Percentiles rank a stretch among this genome's conserved stretches.
Conservation (phyloP, 2,113 vertebrate species). For the Turnix velox region DNA sequence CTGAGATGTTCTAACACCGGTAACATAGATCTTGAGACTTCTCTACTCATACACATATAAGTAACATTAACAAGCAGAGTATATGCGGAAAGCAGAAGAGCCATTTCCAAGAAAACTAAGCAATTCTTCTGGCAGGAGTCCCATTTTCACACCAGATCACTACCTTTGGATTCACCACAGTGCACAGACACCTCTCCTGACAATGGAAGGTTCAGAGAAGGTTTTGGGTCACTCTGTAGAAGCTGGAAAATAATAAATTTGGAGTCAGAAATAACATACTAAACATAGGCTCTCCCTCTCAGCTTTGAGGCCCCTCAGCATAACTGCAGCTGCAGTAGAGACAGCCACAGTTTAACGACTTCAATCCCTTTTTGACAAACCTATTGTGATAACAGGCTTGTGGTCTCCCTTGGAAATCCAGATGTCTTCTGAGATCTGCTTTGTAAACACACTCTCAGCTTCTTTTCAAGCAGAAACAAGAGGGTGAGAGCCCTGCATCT, state of each 20-base stretch:
- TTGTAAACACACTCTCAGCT: not conserved
- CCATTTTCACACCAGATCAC: not conserved
- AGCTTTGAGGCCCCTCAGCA: rapidly evolving
- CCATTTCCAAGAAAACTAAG: not conserved
- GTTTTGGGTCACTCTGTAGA: not conserved
- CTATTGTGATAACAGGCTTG: not conserved
- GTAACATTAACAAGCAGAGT: not conserved
- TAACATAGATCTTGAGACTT: not conserved
- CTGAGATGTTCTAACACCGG: not conserved
- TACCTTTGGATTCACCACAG: not conserved
- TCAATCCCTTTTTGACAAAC: not conserved
- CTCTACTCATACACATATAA: not conserved
- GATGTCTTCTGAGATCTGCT: not conserved
- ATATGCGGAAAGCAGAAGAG: rapidly evolving
- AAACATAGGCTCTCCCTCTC: not conserved
- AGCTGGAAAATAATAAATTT: not conserved
- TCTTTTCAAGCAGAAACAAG: not conserved
- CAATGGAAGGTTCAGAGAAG: not conserved
- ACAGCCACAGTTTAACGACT: rapidly evolving
- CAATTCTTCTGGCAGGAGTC: not conserved
- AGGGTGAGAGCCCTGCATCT: not conserved
- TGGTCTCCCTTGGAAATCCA: not conserved
- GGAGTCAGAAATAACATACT: not conserved
- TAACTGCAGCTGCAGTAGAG: not conserved
- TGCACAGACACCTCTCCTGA: not conserved